Percentiles rank a stretch among this genome's conserved stretches.
Evolutionary conservation across 2,888 invertebrate species (phyloP).

Genomic region (Eurytoma adleriae): DNA sequence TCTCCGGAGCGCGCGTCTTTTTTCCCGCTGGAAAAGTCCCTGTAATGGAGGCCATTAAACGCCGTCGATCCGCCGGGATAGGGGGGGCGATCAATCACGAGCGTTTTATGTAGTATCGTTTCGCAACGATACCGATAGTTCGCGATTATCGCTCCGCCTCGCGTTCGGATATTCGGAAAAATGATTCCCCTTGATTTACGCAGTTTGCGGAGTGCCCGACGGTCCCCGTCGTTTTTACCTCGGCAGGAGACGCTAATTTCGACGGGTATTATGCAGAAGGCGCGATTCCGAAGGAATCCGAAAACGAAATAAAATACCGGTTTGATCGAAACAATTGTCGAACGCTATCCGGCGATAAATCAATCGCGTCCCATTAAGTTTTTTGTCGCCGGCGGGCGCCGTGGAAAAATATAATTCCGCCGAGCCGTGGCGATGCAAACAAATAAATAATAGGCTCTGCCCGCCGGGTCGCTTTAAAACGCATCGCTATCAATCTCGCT

Average conservation of each 20-base stretch:
- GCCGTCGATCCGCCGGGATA: not conserved
- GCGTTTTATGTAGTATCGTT: slow-evolving; percentile 3
- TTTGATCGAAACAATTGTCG: slow-evolving; percentile 19
- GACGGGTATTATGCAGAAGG: no score
- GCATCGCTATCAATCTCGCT: slow-evolving; percentile 48
- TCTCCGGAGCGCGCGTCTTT: not conserved
- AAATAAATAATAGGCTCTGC: slow-evolving; percentile 49
- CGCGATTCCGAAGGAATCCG: no score
- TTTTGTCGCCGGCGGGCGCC: slow-evolving; percentile 21
- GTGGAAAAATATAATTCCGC: slow-evolving; percentile 14
- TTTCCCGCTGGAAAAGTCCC: slow-evolving; percentile 36
- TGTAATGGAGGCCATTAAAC: slow-evolving; percentile 28
- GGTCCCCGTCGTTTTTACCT: no score
- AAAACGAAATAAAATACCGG: not conserved
- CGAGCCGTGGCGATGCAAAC: slow-evolving; percentile 25
- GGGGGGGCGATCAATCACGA: not conserved
- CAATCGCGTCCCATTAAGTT: slow-evolving; percentile 46
- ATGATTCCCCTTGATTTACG: no score
- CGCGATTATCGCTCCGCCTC: not conserved
- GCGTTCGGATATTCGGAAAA: not conserved
- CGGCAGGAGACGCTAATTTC: no score
- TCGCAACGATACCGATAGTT: slow-evolving; percentile 12
- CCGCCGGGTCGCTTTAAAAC: slow-evolving; percentile 23
- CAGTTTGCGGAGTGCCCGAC: no score
- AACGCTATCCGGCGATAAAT: slow-evolving; percentile 35